Percentiles rank a stretch among this genome's conserved stretches.
These are phyloP conservation scores for Sciaenops ocellatus DNA, from an alignment of 2,797 vertebrate species.

Conservation along the genomic window DNA sequence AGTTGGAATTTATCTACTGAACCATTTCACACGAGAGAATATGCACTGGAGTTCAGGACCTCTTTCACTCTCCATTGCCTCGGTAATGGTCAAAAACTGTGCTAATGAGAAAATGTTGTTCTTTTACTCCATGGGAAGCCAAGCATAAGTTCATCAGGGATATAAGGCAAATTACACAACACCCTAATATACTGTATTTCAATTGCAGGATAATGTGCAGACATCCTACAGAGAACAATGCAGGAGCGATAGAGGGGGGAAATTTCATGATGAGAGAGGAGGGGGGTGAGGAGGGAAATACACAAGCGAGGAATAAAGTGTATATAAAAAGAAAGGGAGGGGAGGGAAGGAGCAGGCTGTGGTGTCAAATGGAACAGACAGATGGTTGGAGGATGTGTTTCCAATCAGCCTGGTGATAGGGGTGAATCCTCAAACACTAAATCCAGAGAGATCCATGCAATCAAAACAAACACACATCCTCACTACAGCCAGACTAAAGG, in stretches of 20 bases:
- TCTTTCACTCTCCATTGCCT: slow-evolving; percentile 69
- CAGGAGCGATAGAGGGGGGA: slow-evolving; percentile 16
- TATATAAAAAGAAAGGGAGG: slow-evolving; percentile 29
- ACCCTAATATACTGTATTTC: slow-evolving; percentile 33
- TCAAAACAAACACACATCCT: slow-evolving; percentile 54
- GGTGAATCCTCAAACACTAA: slow-evolving; percentile 67
- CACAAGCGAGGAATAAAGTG: slow-evolving; percentile 31
- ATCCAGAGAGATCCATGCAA: slow-evolving; percentile 65
- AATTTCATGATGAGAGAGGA: slow-evolving; percentile 20
- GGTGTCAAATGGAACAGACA: slow-evolving; percentile 78
- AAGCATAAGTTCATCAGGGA: slow-evolving; percentile 39
- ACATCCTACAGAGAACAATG: slow-evolving; percentile 20
- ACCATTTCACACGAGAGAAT: slow-evolving; percentile 44
- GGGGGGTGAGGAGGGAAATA: slow-evolving; percentile 16
- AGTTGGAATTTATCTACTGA: slow-evolving; percentile 45
- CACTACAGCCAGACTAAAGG: slow-evolving; percentile 19
- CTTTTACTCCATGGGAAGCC: slow-evolving; percentile 47
- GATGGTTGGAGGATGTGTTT: slow-evolving; percentile 72
- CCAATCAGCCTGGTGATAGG: slow-evolving; percentile 66
- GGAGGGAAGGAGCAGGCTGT: slow-evolving; percentile 48
- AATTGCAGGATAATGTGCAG: slow-evolving; percentile 33
- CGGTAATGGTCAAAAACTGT: slow-evolving; percentile 62
- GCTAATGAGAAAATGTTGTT: slow-evolving; percentile 66
- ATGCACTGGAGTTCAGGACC: slow-evolving; percentile 44
- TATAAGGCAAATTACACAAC: slow-evolving; percentile 33